Percentiles rank a stretch among this genome's conserved stretches.
These are phyloP conservation scores for Dolichallabes microphthalmus DNA, from an alignment of 2,113 vertebrate species.

Conservation along the genomic window DNA sequence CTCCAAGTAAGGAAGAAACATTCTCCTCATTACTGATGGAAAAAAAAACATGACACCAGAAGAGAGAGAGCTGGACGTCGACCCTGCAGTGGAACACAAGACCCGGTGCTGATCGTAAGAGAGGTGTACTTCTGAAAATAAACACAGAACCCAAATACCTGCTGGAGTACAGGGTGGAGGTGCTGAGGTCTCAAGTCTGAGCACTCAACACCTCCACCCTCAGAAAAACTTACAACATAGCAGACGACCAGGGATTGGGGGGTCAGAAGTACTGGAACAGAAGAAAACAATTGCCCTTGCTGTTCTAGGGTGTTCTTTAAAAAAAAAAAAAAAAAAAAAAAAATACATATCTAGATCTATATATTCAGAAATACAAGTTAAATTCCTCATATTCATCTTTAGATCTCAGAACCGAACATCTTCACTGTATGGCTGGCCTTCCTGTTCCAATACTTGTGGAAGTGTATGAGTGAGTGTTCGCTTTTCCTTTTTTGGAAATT, in stretches of 20 bases:
- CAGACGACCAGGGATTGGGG: no score
- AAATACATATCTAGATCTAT: no score
- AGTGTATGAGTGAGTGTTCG: neutral
- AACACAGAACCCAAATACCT: neutral
- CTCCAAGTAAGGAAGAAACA: neutral
- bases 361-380: no score
- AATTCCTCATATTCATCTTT: no score
- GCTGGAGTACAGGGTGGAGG: neutral
- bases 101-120: neutral
- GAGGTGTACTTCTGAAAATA: neutral
- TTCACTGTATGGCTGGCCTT: neutral
- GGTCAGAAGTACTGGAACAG: neutral
- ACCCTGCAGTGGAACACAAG: neutral
- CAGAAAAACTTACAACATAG: no score
- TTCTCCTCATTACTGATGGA: conserved; percentile 8
- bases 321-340: no score
- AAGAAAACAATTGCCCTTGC: no score
- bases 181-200: neutral
- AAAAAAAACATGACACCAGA: neutral
- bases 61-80: neutral
- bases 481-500: neutral
- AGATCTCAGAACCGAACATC: no score
- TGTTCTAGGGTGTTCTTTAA: no score
- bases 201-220: neutral
- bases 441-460: neutral